phyloP scores from a whole-genome alignment of 2,888 invertebrate species.

The Silvanus unidentatus region DNA sequence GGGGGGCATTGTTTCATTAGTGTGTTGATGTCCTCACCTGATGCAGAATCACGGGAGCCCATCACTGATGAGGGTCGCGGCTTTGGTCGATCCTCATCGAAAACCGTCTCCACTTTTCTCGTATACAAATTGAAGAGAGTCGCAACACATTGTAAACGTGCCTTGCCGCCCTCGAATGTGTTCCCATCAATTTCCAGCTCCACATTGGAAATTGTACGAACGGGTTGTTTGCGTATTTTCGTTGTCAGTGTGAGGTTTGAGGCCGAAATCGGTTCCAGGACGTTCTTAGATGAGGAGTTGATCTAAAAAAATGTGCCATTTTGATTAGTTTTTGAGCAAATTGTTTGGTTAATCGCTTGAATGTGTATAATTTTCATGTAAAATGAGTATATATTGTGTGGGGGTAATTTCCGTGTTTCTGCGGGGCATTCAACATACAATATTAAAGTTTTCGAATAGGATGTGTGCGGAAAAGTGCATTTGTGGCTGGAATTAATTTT shows the following conservation, averaged over 20 bases:
- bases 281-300: conserved; percentile 30
- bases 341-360: too few relatives aligned
- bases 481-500: conserved; percentile 1
- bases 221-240: conserved; percentile 15
- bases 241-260: conserved; percentile 23
- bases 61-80: conserved; percentile 69
- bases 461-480: neutral
- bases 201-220: conserved; percentile 41
- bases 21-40: too few relatives aligned
- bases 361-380: too few relatives aligned
- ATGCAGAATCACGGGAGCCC: conserved; percentile 60
- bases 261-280: conserved; percentile 25
- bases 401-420: too few relatives aligned
- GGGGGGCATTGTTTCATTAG: too few relatives aligned
- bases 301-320: conserved; percentile 27
- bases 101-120: conserved; percentile 55
- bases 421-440: neutral
- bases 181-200: conserved; percentile 58
- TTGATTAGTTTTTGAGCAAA: neutral
- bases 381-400: too few relatives aligned
- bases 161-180: conserved; percentile 59
- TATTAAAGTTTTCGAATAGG: neutral
- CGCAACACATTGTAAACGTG: conserved; percentile 61
- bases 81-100: conserved; percentile 70
- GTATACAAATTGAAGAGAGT: conserved; percentile 64